Evolutionary conservation across 2,113 vertebrate genomes (phyloP).

Genomic region (Lipophrys pholis): DNA sequence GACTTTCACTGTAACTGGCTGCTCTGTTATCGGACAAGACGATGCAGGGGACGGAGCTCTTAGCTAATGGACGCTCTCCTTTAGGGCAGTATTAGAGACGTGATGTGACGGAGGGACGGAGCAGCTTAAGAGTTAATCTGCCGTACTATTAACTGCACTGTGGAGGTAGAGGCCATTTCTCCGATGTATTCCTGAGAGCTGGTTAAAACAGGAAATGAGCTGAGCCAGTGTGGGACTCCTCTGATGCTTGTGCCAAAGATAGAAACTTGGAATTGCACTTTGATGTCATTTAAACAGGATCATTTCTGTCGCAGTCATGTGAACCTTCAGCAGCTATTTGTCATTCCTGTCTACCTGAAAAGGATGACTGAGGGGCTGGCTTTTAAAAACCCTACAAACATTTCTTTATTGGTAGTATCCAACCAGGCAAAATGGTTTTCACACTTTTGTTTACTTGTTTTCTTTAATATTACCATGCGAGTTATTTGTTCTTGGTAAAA

Average conservation of each 20-base stretch:
- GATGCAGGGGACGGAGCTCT: constrained; percentile 40
- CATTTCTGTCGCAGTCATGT: neutral
- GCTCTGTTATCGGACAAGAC: constrained; percentile 5
- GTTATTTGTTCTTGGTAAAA: neutral
- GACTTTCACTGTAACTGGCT: constrained; percentile 6
- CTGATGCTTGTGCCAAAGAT: constrained; percentile 16
- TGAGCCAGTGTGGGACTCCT: constrained; percentile 9
- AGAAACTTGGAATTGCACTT: neutral
- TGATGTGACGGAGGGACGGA: constrained; percentile 55
- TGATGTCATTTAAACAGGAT: neutral
- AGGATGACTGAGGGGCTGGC: no score
- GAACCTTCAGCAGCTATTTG: no score
- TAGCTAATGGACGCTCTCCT: constrained; percentile 61
- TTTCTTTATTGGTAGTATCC: no score
- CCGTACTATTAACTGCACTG: constrained; percentile 48
- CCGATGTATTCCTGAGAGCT: constrained; percentile 29
- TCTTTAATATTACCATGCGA: neutral
- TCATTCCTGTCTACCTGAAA: no score
- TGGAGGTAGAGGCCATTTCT: constrained; percentile 31
- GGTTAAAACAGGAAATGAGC: constrained; percentile 30
- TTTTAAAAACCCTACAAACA: no score
- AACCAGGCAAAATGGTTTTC: no score
- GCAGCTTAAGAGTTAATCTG: constrained; percentile 77
- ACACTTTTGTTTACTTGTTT: no score
- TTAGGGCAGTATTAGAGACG: constrained; percentile 59